Conservation (phyloP, 2,888 invertebrate genomes). For the Auanema sp. region DNA sequence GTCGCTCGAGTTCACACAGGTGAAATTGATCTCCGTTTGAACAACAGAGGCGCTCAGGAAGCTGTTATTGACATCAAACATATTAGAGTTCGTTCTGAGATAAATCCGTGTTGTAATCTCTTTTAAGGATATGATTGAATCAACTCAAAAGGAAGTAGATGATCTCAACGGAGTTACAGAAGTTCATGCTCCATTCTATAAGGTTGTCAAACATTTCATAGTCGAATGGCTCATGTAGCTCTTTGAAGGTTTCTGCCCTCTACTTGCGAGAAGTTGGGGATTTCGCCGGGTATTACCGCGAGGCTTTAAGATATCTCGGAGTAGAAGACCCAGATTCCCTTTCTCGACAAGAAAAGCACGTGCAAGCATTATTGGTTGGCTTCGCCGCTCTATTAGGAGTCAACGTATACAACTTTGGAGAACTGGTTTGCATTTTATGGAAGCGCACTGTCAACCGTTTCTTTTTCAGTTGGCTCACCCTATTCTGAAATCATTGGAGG, state of each 20-base stretch:
- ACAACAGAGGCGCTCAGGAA: conserved; percentile 65
- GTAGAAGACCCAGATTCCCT: conserved; percentile 57
- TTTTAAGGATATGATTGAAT: conserved; percentile 42
- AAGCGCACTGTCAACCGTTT: neutral
- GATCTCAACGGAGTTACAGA: conserved; percentile 48
- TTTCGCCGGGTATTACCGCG: conserved; percentile 91
- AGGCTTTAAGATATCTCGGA: conserved; percentile 80
- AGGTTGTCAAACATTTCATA: conserved; percentile 19
- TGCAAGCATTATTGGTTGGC: conserved; percentile 81
- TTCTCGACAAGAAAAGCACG: conserved; percentile 43
- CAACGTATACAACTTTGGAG: conserved; percentile 94
- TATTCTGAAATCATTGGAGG: conserved; percentile 81
- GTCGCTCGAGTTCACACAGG: conserved; percentile 84
- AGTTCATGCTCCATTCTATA: conserved; percentile 62
- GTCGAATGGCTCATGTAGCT: neutral
- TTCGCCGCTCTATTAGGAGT: conserved; percentile 91
- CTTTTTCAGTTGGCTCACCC: conserved; percentile 83
- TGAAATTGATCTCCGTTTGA: conserved; percentile 67
- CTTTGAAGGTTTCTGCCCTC: conserved; percentile 42
- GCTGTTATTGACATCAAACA: conserved; percentile 65
- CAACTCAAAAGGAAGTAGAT: conserved; percentile 50
- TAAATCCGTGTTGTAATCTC: neutral
- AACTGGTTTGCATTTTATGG: conserved; percentile 72
- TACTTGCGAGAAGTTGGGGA: conserved; percentile 72
- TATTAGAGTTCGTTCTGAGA: conserved; percentile 39